Conservation (phyloP, 2,888 invertebrate species). For the Ectropis crepuscularia region DNA sequence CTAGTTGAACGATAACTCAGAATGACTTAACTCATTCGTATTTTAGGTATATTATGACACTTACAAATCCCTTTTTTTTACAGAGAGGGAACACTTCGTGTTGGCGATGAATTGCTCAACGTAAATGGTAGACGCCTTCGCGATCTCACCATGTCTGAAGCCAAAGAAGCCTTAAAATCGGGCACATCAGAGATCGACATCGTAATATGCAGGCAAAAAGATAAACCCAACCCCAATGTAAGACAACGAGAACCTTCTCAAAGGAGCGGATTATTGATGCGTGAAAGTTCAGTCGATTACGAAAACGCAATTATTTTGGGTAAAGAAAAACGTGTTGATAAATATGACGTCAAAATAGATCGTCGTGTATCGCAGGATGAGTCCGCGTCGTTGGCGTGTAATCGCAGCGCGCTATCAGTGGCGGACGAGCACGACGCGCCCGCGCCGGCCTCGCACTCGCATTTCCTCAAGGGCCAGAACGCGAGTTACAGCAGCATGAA, state of each 20-base stretch:
- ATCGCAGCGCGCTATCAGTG: constrained; percentile 77
- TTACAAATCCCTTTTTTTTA: constrained; percentile 40
- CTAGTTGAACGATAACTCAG: no score
- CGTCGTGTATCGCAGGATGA: constrained; percentile 86
- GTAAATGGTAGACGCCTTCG: constrained; percentile 89
- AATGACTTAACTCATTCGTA: no score
- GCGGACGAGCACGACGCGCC: constrained; percentile 74
- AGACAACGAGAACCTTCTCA: constrained; percentile 60
- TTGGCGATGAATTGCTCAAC: constrained; percentile 90
- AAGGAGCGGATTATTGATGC: constrained; percentile 71
- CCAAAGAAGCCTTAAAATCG: constrained; percentile 86
- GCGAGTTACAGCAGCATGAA: constrained; percentile 86
- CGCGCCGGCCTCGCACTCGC: constrained; percentile 76
- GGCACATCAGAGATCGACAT: constrained; percentile 87
- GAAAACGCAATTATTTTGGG: constrained; percentile 86
- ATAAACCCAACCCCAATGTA: constrained; percentile 55
- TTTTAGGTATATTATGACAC: neutral
- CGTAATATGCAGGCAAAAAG: constrained; percentile 84
- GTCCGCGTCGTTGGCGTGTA: constrained; percentile 66
- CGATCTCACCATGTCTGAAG: constrained; percentile 87
- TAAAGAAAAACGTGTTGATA: constrained; percentile 77
- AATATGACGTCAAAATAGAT: constrained; percentile 87
- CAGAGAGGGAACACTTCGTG: constrained; percentile 87
- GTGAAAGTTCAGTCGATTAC: constrained; percentile 89
- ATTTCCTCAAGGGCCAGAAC: constrained; percentile 86